These are phyloP conservation scores for Phengaris alcon DNA, from an alignment of 2,888 invertebrate genomes.

Conservation along the genomic window DNA sequence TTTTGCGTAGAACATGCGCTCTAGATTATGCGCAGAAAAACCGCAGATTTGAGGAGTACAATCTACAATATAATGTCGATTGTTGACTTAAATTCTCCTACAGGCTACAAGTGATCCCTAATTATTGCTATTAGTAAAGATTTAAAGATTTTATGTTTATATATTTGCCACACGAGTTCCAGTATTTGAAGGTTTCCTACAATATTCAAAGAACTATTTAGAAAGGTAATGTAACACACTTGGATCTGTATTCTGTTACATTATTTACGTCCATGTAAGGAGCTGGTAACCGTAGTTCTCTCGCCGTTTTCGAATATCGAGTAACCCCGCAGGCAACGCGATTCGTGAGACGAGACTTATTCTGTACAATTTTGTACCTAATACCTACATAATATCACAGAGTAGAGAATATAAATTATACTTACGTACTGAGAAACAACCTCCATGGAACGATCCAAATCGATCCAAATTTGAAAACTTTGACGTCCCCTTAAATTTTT, in stretches of 20 bases:
- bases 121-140: too few species aligned
- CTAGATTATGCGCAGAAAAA: background rate
- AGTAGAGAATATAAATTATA: too few species aligned
- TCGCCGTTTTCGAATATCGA: background rate
- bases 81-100: too few species aligned
- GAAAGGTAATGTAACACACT: background rate
- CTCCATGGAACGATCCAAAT: too few species aligned
- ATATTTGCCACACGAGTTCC: too few species aligned
- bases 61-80: background rate
- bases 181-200: too few species aligned
- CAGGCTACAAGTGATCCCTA: too few species aligned
- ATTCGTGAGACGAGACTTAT: background rate
- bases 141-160: too few species aligned
- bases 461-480: too few species aligned
- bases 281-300: background rate
- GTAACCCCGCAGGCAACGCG: background rate
- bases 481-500: too few species aligned
- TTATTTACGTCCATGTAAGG: background rate
- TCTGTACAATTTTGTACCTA: background rate
- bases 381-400: too few species aligned
- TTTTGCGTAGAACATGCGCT: background rate
- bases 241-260: background rate
- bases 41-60: background rate
- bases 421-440: too few species aligned
- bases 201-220: background rate